Evolutionary conservation across 1,140 invertebrate species (phyloP).

Genomic region (Macrocentrus cingulum): DNA sequence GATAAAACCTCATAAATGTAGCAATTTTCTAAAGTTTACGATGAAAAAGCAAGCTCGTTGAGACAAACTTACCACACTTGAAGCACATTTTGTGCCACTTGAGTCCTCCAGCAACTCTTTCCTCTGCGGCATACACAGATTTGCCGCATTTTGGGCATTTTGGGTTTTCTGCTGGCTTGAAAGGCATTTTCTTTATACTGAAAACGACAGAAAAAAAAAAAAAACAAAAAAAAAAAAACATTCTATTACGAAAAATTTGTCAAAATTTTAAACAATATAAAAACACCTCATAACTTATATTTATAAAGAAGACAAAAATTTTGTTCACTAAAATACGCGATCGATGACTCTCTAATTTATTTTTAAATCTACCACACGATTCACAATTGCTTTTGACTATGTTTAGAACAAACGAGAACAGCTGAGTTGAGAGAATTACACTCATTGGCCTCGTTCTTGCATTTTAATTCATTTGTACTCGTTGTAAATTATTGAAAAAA

Average conservation of each 20-base stretch:
- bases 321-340: constrained; percentile 3
- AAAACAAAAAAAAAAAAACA: too few species aligned
- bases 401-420: constrained; percentile 17
- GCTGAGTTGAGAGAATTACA: neutral
- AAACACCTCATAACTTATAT: too few species aligned
- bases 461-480: constrained; percentile 6
- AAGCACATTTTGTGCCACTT: constrained; percentile 99
- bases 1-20: too few species aligned
- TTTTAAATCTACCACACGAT: constrained; percentile 25
- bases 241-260: constrained; percentile 36
- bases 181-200: constrained; percentile 83
- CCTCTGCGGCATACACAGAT: constrained; percentile 98
- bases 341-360: constrained; percentile 14
- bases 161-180: constrained; percentile 92
- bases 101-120: constrained; percentile 93
- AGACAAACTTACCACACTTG: constrained; percentile 91
- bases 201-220: constrained; percentile 30
- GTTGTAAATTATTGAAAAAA: too few species aligned
- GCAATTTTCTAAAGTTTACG: too few species aligned
- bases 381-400: neutral
- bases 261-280: too few species aligned
- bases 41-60: too few species aligned
- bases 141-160: constrained; percentile 99
- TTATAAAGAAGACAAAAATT: too few species aligned
- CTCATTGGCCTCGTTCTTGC: neutral